Conservation (phyloP, 2,113 vertebrate genomes). For the Osmerus eperlanus region DNA sequence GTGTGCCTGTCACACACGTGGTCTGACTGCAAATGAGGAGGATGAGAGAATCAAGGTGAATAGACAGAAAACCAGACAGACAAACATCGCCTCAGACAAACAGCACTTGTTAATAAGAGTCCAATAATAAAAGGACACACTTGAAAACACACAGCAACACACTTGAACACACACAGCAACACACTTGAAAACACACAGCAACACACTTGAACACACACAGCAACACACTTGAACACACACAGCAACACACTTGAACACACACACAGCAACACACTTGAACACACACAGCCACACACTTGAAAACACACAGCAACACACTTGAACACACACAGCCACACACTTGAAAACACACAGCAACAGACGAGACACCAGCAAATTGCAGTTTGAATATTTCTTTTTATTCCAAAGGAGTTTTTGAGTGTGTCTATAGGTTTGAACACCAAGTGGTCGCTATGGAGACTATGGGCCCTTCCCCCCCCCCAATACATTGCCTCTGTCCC, state of each 20-base stretch:
- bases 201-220: too few relatives aligned
- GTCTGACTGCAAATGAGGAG: too few relatives aligned
- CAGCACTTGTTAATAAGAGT: neutral
- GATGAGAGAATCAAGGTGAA: too few relatives aligned
- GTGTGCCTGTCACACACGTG: too few relatives aligned
- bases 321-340: too few relatives aligned
- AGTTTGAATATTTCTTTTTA: slow-evolving; percentile 63
- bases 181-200: neutral
- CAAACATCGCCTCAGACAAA: neutral
- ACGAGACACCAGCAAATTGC: slow-evolving; percentile 24
- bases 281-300: too few relatives aligned
- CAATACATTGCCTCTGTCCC: slow-evolving; percentile 19
- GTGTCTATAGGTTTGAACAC: slow-evolving; percentile 68
- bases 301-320: too few relatives aligned
- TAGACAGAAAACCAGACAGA: neutral
- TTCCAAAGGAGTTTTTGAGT: slow-evolving; percentile 61
- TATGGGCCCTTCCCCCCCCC: slow-evolving; percentile 30
- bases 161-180: neutral
- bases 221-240: too few relatives aligned
- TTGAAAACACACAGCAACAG: slow-evolving; percentile 15
- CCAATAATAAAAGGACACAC: neutral
- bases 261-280: too few relatives aligned
- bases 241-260: too few relatives aligned
- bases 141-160: too few relatives aligned
- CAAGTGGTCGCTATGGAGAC: slow-evolving; percentile 51